Conservation (phyloP, 1,140 invertebrate genomes). For the Limonius californicus region DNA sequence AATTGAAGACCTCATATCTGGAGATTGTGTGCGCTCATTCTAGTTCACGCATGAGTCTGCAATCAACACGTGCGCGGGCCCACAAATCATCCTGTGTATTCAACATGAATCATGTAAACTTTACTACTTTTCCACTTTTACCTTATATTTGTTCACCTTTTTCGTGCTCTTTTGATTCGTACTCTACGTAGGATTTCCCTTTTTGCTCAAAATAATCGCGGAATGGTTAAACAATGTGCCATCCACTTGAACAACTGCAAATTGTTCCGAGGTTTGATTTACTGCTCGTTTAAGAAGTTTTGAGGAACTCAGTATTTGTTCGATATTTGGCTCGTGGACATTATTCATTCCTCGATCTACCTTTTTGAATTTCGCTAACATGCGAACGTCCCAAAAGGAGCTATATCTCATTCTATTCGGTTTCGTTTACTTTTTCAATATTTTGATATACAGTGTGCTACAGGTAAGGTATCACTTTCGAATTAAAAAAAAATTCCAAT, state of each 20-base stretch:
- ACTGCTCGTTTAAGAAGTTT: background rate
- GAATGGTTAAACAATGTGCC: background rate
- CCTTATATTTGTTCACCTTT: slow-evolving; percentile 7
- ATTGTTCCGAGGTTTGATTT: background rate
- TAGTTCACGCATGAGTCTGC: slow-evolving; percentile 15
- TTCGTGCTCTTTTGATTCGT: background rate
- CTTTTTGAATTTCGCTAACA: too few relatives aligned
- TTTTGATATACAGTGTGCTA: too few relatives aligned
- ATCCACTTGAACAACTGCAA: background rate
- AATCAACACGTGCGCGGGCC: slow-evolving; percentile 14
- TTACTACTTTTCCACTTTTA: slow-evolving; percentile 10
- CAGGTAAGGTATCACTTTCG: too few relatives aligned
- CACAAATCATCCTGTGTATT: slow-evolving; percentile 16
- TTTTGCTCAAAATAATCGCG: background rate
- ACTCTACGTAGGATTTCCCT: background rate
- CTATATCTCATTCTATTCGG: too few relatives aligned
- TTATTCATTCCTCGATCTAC: too few relatives aligned
- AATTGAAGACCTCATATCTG: slow-evolving; percentile 17
- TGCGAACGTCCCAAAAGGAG: too few relatives aligned
- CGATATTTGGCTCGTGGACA: too few relatives aligned
- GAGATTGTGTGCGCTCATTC: slow-evolving; percentile 14
- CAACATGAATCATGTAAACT: slow-evolving; percentile 11
- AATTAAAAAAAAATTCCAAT: too few relatives aligned
- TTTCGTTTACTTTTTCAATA: too few relatives aligned
- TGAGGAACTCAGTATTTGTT: background rate